A percentile compares a stretch with the other conserved stretches of the same genome.
These are phyloP conservation scores for Muscicapa adusta DNA, from an alignment of 2,113 vertebrate genomes.

Conservation along the genomic window DNA sequence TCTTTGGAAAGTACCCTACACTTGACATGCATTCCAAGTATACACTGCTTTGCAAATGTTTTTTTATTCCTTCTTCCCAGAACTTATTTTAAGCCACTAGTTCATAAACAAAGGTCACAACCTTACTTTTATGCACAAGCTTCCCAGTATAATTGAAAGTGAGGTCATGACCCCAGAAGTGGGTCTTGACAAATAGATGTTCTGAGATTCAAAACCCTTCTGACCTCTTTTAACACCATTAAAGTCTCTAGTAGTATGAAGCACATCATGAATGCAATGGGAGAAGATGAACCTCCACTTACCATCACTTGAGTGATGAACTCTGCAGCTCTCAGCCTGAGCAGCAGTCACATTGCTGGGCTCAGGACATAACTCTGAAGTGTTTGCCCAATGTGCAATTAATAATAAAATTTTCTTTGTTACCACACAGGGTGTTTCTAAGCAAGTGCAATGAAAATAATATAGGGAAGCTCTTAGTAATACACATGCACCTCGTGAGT, in stretches of 20 bases:
- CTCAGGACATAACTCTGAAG: not conserved
- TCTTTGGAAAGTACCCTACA: slow-evolving; percentile 51
- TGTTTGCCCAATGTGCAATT: not conserved
- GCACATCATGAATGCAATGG: not conserved
- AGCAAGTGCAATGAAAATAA: not conserved
- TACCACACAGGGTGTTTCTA: not conserved
- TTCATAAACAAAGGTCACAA: slow-evolving; percentile 36
- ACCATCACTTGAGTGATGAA: not conserved
- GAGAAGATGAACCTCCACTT: not conserved
- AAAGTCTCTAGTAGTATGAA: not conserved
- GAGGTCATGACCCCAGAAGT: slow-evolving; percentile 33
- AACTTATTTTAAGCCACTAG: slow-evolving; percentile 46
- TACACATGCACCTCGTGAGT: not conserved
- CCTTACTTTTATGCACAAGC: slow-evolving; percentile 3
- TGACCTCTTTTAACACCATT: not conserved
- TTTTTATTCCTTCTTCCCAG: slow-evolving; percentile 27
- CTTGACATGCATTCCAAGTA: slow-evolving; percentile 46
- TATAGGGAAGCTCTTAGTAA: not conserved
- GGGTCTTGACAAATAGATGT: slow-evolving; percentile 14
- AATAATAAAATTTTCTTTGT: not conserved
- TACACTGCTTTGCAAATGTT: slow-evolving; percentile 9
- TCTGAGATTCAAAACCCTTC: slow-evolving; percentile 14
- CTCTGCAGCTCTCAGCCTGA: not conserved
- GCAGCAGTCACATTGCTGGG: not conserved
- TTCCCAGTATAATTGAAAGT: slow-evolving; percentile 30